These are phyloP conservation scores for Cancer borealis DNA, from an alignment of 2,888 invertebrate species.

Conservation along the genomic window DNA sequence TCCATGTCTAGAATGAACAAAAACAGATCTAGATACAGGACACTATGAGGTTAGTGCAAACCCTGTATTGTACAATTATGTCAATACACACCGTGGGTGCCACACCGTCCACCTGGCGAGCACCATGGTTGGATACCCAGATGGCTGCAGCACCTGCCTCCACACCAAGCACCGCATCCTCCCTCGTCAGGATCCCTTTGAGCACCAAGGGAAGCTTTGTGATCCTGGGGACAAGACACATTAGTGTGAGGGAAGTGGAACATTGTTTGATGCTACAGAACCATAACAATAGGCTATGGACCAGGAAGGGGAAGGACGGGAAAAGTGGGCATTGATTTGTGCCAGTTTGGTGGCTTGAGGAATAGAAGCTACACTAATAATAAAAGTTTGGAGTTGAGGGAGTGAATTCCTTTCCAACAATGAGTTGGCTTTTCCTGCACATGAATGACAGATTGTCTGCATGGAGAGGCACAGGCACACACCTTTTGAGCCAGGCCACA, in stretches of 20 bases:
- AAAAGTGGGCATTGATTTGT: no score
- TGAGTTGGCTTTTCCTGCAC: no score
- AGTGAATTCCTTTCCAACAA: no score
- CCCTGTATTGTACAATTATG: not conserved
- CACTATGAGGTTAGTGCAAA: not conserved
- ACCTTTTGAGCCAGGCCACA: conserved; percentile 90
- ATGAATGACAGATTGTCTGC: not conserved
- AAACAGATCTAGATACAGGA: not conserved
- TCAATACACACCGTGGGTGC: conserved; percentile 86
- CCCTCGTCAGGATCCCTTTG: conserved; percentile 91
- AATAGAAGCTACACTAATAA: no score
- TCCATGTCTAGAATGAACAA: not conserved
- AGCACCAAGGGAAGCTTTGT: conserved; percentile 90
- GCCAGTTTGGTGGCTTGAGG: not conserved
- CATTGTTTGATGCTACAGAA: not conserved
- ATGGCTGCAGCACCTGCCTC: conserved; percentile 89
- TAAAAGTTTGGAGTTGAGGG: not conserved
- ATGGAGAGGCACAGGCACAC: not conserved
- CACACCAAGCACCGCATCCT: conserved; percentile 89
- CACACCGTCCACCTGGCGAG: conserved; percentile 91
- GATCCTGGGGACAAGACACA: conserved; percentile 79
- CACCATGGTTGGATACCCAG: conserved; percentile 96
- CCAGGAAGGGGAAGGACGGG: not conserved
- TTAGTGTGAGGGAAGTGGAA: not conserved
- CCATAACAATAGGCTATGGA: not conserved